A percentile compares a stretch with the other conserved stretches of the same genome.
Conservation (phyloP, 2,113 vertebrate genomes). For the Aptenodytes patagonicus region DNA sequence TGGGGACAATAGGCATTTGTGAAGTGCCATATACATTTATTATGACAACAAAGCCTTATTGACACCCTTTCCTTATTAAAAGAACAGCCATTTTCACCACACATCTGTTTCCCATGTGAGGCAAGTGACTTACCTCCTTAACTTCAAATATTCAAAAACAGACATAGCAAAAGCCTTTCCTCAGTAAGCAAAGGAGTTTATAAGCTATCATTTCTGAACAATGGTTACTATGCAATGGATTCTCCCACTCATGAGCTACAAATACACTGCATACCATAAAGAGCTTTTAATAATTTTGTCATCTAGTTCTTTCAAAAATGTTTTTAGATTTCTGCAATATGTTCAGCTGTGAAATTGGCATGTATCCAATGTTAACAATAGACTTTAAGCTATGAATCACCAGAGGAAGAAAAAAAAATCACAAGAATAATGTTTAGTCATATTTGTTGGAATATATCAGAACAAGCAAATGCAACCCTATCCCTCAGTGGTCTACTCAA, state of each 20-base stretch:
- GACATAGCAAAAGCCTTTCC: background rate
- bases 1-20: background rate
- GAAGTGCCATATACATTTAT: background rate
- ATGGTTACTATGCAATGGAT: background rate
- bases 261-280: background rate
- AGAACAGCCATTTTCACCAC: background rate
- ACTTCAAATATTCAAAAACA: background rate
- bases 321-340: conserved; percentile 42
- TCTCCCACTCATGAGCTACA: conserved; percentile 13
- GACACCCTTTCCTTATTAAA: background rate
- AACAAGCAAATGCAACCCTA: background rate
- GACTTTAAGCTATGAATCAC: conserved; percentile 29
- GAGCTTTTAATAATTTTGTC: conserved; percentile 20
- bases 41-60: background rate
- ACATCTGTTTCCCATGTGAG: background rate
- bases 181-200: background rate
- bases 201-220: background rate
- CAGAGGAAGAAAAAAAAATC: background rate
- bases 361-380: conserved; percentile 21
- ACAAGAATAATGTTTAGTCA: background rate
- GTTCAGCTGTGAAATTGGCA: conserved; percentile 25
- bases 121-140: background rate
- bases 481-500: background rate
- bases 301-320: background rate
- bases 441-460: background rate